Evolutionary conservation across 2,113 vertebrate species (phyloP), one percentile per base, ranked within the genome.

Genomic region (Oxyura jamaicensis): DNA sequence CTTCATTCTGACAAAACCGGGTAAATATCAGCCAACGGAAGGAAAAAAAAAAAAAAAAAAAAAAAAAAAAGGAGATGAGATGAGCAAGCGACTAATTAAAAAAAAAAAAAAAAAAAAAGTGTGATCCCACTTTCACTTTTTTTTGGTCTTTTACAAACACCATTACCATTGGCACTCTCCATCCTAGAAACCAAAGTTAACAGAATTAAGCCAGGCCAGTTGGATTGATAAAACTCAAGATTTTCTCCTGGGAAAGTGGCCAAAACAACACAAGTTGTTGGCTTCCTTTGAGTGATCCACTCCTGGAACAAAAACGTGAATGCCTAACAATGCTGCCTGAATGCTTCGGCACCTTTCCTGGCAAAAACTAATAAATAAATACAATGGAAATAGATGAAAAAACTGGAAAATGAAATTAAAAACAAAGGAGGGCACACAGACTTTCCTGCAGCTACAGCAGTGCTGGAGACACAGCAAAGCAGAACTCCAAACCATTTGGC

Each of bases 1-100:
- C 44, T 81, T 78, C 6, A 63, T 55, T 83, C 52, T 82, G 73
- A 78, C 86, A 92, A 95, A 95, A 91, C 4, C 86, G 66, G 56
- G 69, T 95, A 1, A 2, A 93, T 48, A 63, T 78, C 83, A 88
- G 62, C 21, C 53, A 90, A 46, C 0, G 0, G 35, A 86, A 91
- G 41, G 25, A 75, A 85, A 10, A 39, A 80, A 79, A 36, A 63
- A 79, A 74, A 44, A 26, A 86, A 21, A 50, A 15, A 36, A 63
- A 79, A 74, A 44, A 26, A 79, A 88, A 11, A 42, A 77, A 75
- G 41, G 41, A 41, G 41, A 41, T 41, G 41, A 33, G 63, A 8
- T 20, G 69, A 63, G 55, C 55, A 44, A 11, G 3, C 77, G 86
- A 91, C 72, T 91, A 68, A 86, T 41, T 56, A 36, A 63, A 79